Base-by-base conservation (phyloP, 2,888 invertebrate species). In the Mythimna loreyi region DNA sequence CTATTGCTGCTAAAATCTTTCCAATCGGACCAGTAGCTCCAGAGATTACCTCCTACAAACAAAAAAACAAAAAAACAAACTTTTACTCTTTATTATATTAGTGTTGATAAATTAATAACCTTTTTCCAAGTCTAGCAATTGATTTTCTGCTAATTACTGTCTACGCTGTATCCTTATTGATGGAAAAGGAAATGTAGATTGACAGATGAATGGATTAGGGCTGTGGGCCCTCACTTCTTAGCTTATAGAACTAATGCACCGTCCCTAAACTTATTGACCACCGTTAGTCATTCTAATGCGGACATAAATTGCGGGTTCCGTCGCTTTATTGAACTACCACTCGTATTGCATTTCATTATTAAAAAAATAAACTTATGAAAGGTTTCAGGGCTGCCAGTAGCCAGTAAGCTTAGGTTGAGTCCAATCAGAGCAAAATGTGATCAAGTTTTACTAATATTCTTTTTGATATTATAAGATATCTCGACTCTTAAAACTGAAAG, bases 261-360 rank as follows among this genome's bases (percentile, higher is more conserved):
- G 91, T 92, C 89, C 85, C 79, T 80, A 80, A 87, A 86, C 86
- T 91, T 90, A 93, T 91, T 91, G 93, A 90, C 91, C 90, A 90
- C 83, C 90, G 89, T 94, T 89, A 90, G 80, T 94, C 92, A 92
- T 90, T 91, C 92, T 93, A 93, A 94, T 92, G 91, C 83, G 87
- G 85, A 84, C 91, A 93, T 93, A 91, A 94, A 94, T 94, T 92
- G 90, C 85, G 87, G 85, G 83, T 85, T 84, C 86, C 86, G 74
- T 85, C 89, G 86, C 89, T 91, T 89, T 91, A 92, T 91, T 91
- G 91, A 90, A 90, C 92, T 89, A 89, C 88, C 87, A 91, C 90
- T 92, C 89, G 90, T 88, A 88, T 86, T 92, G 91, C 92, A 92
- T 92, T 93, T 92, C 89, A 92, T 91, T 93, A 93, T 92, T 93